Conservation (phyloP, 2,888 invertebrate genomes). For the Bellardia pandia region DNA sequence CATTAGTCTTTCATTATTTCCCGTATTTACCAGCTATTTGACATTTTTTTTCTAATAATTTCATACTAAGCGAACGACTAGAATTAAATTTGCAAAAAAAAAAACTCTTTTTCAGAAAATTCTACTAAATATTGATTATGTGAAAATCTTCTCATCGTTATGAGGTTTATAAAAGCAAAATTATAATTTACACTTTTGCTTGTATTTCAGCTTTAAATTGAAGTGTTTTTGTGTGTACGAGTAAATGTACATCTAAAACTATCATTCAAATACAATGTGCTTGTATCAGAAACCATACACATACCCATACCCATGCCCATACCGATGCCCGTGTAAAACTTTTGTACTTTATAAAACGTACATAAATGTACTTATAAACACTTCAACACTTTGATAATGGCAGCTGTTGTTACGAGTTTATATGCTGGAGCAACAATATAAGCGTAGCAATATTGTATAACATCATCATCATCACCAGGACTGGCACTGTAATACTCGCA, state of each 20-base stretch:
- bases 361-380: conserved; percentile 53
- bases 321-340: conserved; percentile 12
- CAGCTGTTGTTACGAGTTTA: conserved; percentile 47
- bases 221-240: conserved; percentile 12
- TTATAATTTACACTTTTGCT: conserved; percentile 19
- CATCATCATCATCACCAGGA: conserved; percentile 23
- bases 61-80: neutral
- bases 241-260: conserved; percentile 28
- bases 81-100: neutral
- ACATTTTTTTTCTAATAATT: neutral
- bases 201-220: neutral
- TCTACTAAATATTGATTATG: neutral
- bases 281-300: neutral
- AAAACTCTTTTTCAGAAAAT: neutral
- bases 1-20: neutral
- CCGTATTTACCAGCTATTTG: neutral
- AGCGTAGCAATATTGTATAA: conserved; percentile 9
- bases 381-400: conserved; percentile 49
- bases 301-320: neutral
- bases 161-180: conserved; percentile 24
- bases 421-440: conserved; percentile 1
- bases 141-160: conserved; percentile 11
- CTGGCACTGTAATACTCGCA: neutral
- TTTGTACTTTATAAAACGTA: conserved; percentile 8
- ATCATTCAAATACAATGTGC: conserved; percentile 2